These are phyloP conservation scores for Athalia cordata DNA, from an alignment of 2,888 invertebrate species.

Conservation along the genomic window DNA sequence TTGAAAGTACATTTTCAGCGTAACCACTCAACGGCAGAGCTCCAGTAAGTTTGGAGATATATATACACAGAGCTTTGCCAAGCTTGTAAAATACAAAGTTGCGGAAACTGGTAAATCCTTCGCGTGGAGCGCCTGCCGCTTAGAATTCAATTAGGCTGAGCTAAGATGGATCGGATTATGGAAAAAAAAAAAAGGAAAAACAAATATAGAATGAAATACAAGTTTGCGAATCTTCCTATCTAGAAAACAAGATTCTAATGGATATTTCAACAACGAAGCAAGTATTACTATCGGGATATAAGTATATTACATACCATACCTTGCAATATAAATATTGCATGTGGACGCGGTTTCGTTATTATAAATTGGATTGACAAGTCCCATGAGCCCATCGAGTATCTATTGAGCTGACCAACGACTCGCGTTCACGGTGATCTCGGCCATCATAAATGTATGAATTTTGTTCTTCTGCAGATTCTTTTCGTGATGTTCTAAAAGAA, in stretches of 20 bases:
- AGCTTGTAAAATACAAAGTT: conserved; percentile 47
- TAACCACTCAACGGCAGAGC: conserved; percentile 38
- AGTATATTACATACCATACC: not conserved
- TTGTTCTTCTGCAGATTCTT: no score
- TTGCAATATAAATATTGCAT: no score
- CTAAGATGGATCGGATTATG: conserved; percentile 45
- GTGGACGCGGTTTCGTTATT: no score
- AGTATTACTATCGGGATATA: not conserved
- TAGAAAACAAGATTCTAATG: conserved; percentile 30
- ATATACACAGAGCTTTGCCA: conserved; percentile 39
- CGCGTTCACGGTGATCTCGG: no score
- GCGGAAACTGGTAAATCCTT: conserved; percentile 44
- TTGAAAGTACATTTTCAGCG: conserved; percentile 41
- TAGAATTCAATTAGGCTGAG: conserved; percentile 47
- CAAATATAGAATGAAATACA: conserved; percentile 7
- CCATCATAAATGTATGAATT: no score
- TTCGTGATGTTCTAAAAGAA: no score
- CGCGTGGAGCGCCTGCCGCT: conserved; percentile 40
- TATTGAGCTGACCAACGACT: no score
- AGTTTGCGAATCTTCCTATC: conserved; percentile 14
- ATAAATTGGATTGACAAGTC: no score
- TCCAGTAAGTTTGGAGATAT: conserved; percentile 7
- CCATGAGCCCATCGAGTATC: no score
- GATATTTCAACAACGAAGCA: not conserved
- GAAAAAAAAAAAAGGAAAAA: conserved; percentile 29